Evolutionary conservation across 2,797 vertebrate genomes (phyloP).

Genomic region (Xenops minutus): DNA sequence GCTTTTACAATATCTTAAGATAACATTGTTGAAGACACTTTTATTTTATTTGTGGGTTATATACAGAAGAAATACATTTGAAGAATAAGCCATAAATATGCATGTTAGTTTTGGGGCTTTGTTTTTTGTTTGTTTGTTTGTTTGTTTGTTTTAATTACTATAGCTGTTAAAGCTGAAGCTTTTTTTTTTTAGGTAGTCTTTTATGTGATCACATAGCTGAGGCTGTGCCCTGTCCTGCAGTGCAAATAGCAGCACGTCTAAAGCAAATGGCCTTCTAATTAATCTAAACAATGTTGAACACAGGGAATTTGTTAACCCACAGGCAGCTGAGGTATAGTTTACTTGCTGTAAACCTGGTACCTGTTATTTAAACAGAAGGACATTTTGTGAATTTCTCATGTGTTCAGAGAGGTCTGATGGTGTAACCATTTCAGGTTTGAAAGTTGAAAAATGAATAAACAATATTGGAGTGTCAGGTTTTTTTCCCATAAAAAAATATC

Average conservation of each 20-base stretch:
- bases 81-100: not conserved
- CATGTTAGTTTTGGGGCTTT: rapidly evolving
- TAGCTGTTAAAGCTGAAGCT: not conserved
- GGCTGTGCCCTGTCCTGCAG: not conserved
- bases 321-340: not conserved
- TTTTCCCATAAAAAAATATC: not conserved
- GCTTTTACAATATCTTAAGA: not conserved
- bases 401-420: not conserved
- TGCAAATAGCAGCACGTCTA: not conserved
- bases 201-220: not conserved
- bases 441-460: not conserved
- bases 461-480: not conserved
- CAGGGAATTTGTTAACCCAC: constrained; percentile 6
- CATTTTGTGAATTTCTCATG: not conserved
- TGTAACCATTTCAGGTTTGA: not conserved
- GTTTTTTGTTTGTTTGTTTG: not conserved
- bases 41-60: not conserved
- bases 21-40: not conserved
- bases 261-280: constrained; percentile 29
- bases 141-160: not conserved
- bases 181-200: not conserved
- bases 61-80: not conserved
- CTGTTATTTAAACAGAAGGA: constrained; percentile 18
- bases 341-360: not conserved
- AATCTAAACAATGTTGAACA: constrained; percentile 39